A percentile compares a stretch with the other conserved stretches of the same genome.
These are phyloP conservation scores for Microcebus lehilahytsara DNA, from an alignment of 2,113 vertebrate genomes.

Conservation along the genomic window DNA sequence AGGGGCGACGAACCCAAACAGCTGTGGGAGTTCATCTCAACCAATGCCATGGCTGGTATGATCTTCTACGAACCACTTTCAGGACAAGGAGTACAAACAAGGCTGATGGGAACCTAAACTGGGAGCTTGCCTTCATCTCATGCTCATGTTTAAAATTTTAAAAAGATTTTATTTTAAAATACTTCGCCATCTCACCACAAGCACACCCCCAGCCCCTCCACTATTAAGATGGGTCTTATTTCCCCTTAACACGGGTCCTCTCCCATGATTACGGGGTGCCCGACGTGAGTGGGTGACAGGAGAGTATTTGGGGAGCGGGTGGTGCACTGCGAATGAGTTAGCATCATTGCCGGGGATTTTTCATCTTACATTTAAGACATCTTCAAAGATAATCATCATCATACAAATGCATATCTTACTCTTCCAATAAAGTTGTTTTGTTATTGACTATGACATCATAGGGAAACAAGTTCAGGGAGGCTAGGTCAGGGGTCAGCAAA, in stretches of 20 bases:
- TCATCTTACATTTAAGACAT: background rate
- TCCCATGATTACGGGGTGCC: background rate
- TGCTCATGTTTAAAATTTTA: background rate
- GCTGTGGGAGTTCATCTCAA: background rate
- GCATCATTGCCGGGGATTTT: background rate
- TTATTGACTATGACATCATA: background rate
- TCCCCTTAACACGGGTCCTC: no score
- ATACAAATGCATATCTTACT: background rate
- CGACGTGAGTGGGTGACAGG: no score
- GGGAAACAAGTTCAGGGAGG: background rate
- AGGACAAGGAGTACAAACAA: no score
- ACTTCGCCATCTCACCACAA: no score
- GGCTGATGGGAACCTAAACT: no score
- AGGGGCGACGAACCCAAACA: no score
- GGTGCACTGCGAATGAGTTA: background rate
- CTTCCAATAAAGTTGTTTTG: background rate
- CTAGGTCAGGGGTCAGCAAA: background rate
- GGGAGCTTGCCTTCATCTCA: background rate
- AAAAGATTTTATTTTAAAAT: background rate
- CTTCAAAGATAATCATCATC: background rate
- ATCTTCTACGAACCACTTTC: background rate
- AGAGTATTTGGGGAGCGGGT: background rate
- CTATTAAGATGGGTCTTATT: background rate
- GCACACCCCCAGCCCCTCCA: background rate
- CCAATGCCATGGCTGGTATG: rapidly evolving